A percentile compares a stretch with the other conserved stretches of the same genome.
phyloP scores from a whole-genome alignment of 2,797 vertebrate species.

The Tangara arthus region DNA sequence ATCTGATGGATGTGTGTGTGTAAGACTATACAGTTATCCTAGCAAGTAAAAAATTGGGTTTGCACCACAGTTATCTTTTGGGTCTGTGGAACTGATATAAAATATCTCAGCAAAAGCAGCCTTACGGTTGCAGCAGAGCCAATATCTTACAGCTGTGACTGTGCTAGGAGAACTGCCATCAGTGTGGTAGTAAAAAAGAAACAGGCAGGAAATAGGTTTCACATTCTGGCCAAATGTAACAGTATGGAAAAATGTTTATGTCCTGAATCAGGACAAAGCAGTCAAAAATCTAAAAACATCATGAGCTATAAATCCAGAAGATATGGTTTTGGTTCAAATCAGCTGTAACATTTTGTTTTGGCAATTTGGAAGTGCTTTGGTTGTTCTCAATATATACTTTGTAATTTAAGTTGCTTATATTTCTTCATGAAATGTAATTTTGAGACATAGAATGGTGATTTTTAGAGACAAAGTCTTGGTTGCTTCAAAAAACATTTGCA shows the following conservation, averaged over 20 bases:
- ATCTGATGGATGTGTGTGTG: not conserved
- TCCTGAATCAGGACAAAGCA: constrained; percentile 36
- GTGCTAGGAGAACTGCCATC: constrained; percentile 46
- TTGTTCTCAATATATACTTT: not conserved
- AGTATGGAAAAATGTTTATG: constrained; percentile 66
- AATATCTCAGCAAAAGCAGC: constrained; percentile 28
- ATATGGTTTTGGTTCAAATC: constrained; percentile 21
- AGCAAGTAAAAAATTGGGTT: constrained; percentile 13
- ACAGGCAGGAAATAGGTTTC: constrained; percentile 58
- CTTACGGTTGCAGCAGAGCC: constrained; percentile 11
- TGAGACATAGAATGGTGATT: not conserved
- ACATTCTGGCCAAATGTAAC: constrained; percentile 49
- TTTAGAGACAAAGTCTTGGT: not conserved
- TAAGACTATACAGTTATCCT: not conserved
- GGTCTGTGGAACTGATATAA: not conserved
- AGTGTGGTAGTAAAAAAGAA: constrained; percentile 61
- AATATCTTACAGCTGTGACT: constrained; percentile 58
- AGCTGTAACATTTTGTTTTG: constrained; percentile 20
- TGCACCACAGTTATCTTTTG: constrained; percentile 40
- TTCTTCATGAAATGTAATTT: not conserved
- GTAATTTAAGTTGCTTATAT: constrained; percentile 1
- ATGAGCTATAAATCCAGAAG: constrained; percentile 16
- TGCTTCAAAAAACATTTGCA: not conserved
- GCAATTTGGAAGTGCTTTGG: constrained; percentile 1
- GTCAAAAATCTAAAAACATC: constrained; percentile 50